Evolutionary conservation across 2,113 vertebrate genomes (phyloP), one percentile per base, ranked within the genome.

Genomic region (Prunella himalayana): DNA sequence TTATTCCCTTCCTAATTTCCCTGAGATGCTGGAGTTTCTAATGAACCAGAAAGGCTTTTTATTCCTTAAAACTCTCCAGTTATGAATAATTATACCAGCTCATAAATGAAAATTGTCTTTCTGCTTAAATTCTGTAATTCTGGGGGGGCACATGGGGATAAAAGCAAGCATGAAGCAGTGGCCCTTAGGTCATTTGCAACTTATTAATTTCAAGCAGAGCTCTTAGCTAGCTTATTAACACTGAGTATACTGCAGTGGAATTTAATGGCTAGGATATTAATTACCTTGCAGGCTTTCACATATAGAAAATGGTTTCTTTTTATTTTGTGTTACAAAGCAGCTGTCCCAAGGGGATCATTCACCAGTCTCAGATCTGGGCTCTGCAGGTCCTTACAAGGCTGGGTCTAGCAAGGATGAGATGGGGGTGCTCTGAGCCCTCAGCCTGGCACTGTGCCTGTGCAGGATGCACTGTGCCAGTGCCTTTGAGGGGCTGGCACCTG

Each of bases 161-260:
- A 95, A 96, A 85, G 72, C 93, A 96, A 88, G 92, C 87, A 94
- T 30, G 95, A 84, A 95, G 51, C 86, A 69, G 86, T 24, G 64
- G 92, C 97, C 96, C 97, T 89, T 86, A 96, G 97, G 96, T 98
- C 97, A 97, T 98, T 97, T 96, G 95, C 95, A 96, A 97, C 93
- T 97, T 97, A 98, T 95, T 98, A 97, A 98, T 98, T 98, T 98
- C 96, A 96, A 98, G 96, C 54, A 56, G 91, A 59, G 73, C 92
- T 94, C 93, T 97, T 95, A 94, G 93, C 94, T 83, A 44, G 87
- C 92, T 95, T 95, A 96, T 98, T 97, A 97, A 92, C 49, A 49
- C 80, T 60, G 82, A 94, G 82, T 89, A 71, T 75, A 91, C 93
- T 87, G 87, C 94, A 91, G 78, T 72, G 15, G 64, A 94, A 94